Conservation (phyloP, 1,140 invertebrate genomes). For the Ceratina australensis region DNA sequence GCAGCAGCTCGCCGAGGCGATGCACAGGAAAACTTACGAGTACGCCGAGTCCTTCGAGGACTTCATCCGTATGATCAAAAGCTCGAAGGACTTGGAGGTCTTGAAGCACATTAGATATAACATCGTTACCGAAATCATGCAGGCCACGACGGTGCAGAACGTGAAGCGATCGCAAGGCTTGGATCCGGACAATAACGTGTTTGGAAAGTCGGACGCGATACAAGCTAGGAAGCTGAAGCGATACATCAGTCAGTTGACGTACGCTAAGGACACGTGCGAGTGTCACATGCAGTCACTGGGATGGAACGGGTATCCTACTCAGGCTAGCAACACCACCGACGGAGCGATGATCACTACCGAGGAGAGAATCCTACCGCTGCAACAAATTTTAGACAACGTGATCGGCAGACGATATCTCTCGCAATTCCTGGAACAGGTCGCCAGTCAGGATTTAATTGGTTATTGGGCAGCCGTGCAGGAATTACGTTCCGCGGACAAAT, state of each 20-base stretch:
- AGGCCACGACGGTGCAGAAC: conserved; percentile 94
- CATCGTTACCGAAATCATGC: conserved; percentile 95
- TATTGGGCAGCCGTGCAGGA: conserved; percentile 95
- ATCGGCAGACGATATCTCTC: conserved; percentile 87
- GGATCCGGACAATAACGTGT: conserved; percentile 84
- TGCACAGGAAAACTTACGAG: conserved; percentile 90
- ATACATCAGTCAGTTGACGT: conserved; percentile 90
- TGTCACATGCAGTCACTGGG: conserved; percentile 87
- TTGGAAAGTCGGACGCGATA: conserved; percentile 84
- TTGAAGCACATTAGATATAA: conserved; percentile 92
- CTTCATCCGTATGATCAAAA: conserved; percentile 91
- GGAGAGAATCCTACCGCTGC: conserved; percentile 81
- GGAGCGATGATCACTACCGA: conserved; percentile 63
- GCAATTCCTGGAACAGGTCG: conserved; percentile 89
- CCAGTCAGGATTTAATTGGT: conserved; percentile 88
- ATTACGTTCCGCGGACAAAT: conserved; percentile 85
- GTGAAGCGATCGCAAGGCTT: conserved; percentile 91
- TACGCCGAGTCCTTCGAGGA: conserved; percentile 95
- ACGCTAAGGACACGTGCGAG: conserved; percentile 91
- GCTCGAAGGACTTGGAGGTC: conserved; percentile 89
- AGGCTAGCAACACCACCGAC: conserved; percentile 72
- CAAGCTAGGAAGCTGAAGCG: conserved; percentile 86
- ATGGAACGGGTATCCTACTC: conserved; percentile 86
- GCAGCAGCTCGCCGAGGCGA: conserved; percentile 87
- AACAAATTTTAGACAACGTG: conserved; percentile 85